These are phyloP conservation scores for Cataglyphis cursor DNA, from an alignment of 2,888 invertebrate genomes.

Conservation along the genomic window DNA sequence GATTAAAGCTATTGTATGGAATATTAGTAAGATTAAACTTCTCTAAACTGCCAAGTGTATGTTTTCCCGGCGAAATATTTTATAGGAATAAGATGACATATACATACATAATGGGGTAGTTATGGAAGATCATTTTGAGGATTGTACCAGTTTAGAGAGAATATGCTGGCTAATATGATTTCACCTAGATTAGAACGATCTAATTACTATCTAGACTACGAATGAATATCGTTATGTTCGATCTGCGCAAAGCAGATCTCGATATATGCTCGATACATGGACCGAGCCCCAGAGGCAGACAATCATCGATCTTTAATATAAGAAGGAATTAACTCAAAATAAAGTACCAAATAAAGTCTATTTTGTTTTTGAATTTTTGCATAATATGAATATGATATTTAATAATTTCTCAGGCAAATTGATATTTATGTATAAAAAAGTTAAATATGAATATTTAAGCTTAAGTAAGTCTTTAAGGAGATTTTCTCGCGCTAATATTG, in stretches of 20 bases:
- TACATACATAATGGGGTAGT: conserved; percentile 50
- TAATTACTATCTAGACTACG: conserved; percentile 63
- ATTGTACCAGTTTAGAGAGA: conserved; percentile 58
- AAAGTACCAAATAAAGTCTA: neutral
- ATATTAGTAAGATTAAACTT: conserved; percentile 69
- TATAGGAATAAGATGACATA: conserved; percentile 66
- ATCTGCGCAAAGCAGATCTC: conserved; percentile 16
- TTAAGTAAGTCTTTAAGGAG: neutral
- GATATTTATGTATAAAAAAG: neutral
- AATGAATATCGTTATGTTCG: conserved; percentile 27
- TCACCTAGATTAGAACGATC: conserved; percentile 70
- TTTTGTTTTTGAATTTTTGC: neutral
- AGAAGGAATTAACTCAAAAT: neutral
- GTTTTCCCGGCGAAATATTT: conserved; percentile 63
- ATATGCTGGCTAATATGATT: conserved; percentile 49
- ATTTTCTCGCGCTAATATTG: conserved; percentile 8
- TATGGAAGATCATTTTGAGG: conserved; percentile 66
- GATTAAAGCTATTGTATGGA: neutral
- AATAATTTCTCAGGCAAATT: neutral
- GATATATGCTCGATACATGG: neutral
- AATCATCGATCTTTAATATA: neutral
- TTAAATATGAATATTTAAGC: conserved; percentile 15
- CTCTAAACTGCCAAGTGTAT: conserved; percentile 70
- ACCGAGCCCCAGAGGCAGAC: neutral
- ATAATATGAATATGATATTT: neutral